Evolutionary conservation across 2,797 vertebrate genomes (phyloP).

Genomic region (Coluber constrictor): DNA sequence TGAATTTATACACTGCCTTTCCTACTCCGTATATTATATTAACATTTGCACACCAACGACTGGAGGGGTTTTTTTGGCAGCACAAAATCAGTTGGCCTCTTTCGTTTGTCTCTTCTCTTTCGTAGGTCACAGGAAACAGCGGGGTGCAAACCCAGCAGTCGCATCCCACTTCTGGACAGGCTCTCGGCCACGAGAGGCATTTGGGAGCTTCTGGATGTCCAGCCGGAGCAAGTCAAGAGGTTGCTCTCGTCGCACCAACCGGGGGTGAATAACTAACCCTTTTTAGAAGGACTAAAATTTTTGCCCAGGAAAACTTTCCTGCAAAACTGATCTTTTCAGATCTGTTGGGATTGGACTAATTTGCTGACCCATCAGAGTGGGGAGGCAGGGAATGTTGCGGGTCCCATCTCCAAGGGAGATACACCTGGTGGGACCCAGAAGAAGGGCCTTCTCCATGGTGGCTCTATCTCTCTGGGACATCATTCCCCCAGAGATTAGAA

Average conservation of each 20-base stretch:
- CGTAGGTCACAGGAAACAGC: background rate
- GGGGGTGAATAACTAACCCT: conserved; percentile 35
- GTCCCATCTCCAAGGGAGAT: no score
- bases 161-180: conserved; percentile 22
- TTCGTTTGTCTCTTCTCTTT: background rate
- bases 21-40: background rate
- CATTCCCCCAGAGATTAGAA: no score
- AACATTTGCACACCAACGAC: background rate
- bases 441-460: no score
- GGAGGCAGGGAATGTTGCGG: no score
- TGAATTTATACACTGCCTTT: no score
- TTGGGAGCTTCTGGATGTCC: conserved; percentile 55
- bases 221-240: background rate
- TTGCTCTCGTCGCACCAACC: conserved; percentile 46
- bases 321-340: background rate
- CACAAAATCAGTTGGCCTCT: background rate
- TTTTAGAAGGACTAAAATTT: background rate
- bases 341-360: background rate
- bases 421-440: no score
- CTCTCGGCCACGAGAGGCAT: conserved; percentile 33
- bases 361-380: no score
- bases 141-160: background rate
- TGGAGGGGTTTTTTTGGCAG: background rate
- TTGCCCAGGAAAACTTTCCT: background rate
- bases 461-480: no score